Conservation (phyloP, 2,888 invertebrate genomes). For the Aphidoletes aphidimyza region DNA sequence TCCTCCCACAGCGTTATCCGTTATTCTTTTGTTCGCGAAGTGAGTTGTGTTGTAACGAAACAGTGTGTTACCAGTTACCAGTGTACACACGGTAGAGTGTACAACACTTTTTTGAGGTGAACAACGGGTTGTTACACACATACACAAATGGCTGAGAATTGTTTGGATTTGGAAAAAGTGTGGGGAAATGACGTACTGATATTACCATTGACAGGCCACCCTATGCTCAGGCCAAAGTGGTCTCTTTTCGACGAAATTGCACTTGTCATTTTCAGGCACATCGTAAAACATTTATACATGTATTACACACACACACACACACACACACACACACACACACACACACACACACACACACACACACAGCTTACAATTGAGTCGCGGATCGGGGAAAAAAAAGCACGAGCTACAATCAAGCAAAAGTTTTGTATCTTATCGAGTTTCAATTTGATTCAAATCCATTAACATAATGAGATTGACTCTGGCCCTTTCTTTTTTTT, state of each 20-base stretch:
- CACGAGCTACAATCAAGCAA: not conserved
- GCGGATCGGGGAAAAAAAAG: not conserved
- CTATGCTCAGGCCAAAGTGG: not conserved
- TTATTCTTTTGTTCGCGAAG: not conserved
- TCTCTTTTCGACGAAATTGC: not conserved
- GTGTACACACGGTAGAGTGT: no score
- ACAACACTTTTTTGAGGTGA: no score
- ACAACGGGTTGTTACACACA: no score
- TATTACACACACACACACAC: no score
- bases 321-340: no score
- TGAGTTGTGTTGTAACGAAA: not conserved
- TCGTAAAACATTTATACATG: slow-evolving; percentile 42
- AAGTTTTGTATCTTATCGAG: not conserved
- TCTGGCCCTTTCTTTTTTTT: not conserved
- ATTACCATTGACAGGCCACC: not conserved
- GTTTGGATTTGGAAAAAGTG: no score
- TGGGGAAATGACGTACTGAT: no score
- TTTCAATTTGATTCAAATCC: not conserved
- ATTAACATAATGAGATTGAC: slow-evolving; percentile 28
- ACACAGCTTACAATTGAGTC: not conserved
- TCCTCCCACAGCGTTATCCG: not conserved
- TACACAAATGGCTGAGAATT: no score
- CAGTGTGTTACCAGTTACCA: no score
- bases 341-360: no score
- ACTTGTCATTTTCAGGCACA: slow-evolving; percentile 5